A percentile compares a stretch with the other conserved stretches of the same genome.
Evolutionary conservation across 2,797 vertebrate genomes (phyloP).

Genomic region (Neomorphus geoffroyi): DNA sequence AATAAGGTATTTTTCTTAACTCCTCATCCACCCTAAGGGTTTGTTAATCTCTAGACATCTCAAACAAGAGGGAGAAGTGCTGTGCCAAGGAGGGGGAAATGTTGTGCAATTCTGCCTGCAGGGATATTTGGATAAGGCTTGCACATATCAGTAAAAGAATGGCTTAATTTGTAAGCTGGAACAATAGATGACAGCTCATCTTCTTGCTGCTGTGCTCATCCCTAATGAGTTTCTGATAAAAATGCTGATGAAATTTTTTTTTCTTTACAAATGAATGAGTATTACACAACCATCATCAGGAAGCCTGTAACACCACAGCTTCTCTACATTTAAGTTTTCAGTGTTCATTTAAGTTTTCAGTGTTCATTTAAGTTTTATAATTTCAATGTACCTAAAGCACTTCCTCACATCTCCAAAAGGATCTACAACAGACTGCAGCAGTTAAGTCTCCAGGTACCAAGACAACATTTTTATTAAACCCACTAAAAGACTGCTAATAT

Average conservation of each 20-base stretch:
- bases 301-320: not conserved
- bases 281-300: not conserved
- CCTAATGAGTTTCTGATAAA: not conserved
- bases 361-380: not conserved
- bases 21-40: not conserved
- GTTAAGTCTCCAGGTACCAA: not conserved
- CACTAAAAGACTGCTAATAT: not conserved
- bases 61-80: not conserved
- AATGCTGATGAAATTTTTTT: not conserved
- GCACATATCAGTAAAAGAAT: not conserved
- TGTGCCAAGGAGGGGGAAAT: not conserved
- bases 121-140: not conserved
- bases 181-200: slow-evolving; percentile 32
- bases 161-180: slow-evolving; percentile 19
- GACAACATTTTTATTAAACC: not conserved
- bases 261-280: not conserved
- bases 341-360: not conserved
- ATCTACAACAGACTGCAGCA: not conserved
- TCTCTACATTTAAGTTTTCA: not conserved
- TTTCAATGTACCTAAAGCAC: not conserved
- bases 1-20: not conserved
- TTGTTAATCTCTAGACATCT: not conserved
- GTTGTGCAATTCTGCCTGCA: not conserved
- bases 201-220: not conserved
- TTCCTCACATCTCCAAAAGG: not conserved